Evolutionary conservation across 2,888 invertebrate genomes (phyloP), one percentile per base, ranked within the genome.

Genomic region (Caenorhabditis sp.): DNA sequence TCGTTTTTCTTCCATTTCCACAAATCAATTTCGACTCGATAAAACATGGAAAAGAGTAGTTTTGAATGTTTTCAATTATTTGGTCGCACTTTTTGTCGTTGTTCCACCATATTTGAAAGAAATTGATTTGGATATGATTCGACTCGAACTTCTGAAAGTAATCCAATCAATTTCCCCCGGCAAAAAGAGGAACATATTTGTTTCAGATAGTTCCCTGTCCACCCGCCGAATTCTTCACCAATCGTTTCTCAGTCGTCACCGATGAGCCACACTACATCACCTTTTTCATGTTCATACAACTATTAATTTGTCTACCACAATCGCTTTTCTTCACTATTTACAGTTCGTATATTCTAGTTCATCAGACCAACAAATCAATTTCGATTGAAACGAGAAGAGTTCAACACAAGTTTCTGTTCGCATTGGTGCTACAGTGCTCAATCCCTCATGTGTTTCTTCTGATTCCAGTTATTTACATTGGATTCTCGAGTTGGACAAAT

Each of bases 161-260:
- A 31, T 31, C 10, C 4, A 10, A 4, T 10, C 10, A 10, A 31
- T 31, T 10, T 10, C 4, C 31, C 31, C 31, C 31, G 10, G 31
- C n/a, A n/a, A n/a, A n/a, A n/a, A 31, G 50, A 31, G 53, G 53
- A 54, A 24, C 4, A 24, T 51, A 12, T 19, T 23, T 14, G 17
- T 24, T 66, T 26, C 58, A 66, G 61, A 50, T 19, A 1, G 14
- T 67, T 12, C 67, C 62, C 14, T 67, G 67, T 43, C 67, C 67
- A 4, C 27, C 58, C 10, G 31, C 26, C 24, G 50, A 55, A 19
- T 69, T 69, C 49, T 69, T 69, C 51, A 60, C 43, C 14, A 17
- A 43, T 14, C 43, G 43, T 14, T 43, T 43, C 43, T 6, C 14
- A 3, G 43, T 43, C 43, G 43, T 43, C 43, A 43, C 43, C 14